phyloP scores from a whole-genome alignment of 2,113 vertebrate genomes.

The Eublepharis macularius region DNA sequence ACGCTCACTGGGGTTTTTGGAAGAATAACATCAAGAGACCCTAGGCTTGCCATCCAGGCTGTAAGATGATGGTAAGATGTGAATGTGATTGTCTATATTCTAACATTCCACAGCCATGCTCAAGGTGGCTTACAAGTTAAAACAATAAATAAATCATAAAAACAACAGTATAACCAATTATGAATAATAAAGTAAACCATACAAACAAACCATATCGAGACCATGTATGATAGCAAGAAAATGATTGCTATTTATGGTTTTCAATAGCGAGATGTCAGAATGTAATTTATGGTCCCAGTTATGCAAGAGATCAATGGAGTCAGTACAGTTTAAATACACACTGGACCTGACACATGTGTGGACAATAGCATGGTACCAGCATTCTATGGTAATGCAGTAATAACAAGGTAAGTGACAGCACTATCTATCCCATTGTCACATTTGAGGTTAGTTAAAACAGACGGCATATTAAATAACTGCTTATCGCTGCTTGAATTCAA shows the following conservation, averaged over 20 bases:
- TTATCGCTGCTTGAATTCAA: slow-evolving; percentile 31
- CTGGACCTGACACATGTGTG: too few relatives aligned
- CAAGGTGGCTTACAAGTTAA: too few relatives aligned
- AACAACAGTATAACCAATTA: not conserved
- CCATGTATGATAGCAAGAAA: not conserved
- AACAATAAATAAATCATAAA: not conserved
- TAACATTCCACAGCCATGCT: too few relatives aligned
- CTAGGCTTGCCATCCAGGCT: too few relatives aligned
- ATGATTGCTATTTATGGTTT: rapidly evolving
- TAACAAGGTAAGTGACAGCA: not conserved
- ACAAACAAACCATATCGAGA: not conserved
- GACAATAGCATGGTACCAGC: not conserved
- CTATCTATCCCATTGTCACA: slow-evolving; percentile 3
- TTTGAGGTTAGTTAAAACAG: slow-evolving; percentile 44
- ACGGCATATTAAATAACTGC: slow-evolving; percentile 48
- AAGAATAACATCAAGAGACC: too few relatives aligned
- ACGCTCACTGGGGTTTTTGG: too few relatives aligned
- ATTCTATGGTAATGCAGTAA: not conserved
- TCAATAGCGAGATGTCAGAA: rapidly evolving
- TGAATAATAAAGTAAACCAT: not conserved
- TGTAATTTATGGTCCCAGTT: not conserved
- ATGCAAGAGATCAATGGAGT: not conserved
- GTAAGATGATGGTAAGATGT: too few relatives aligned
- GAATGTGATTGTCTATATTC: too few relatives aligned
- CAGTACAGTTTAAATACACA: too few relatives aligned